Evolutionary conservation across 2,888 invertebrate species (phyloP).

Genomic region (Phymatocera aterrima): DNA sequence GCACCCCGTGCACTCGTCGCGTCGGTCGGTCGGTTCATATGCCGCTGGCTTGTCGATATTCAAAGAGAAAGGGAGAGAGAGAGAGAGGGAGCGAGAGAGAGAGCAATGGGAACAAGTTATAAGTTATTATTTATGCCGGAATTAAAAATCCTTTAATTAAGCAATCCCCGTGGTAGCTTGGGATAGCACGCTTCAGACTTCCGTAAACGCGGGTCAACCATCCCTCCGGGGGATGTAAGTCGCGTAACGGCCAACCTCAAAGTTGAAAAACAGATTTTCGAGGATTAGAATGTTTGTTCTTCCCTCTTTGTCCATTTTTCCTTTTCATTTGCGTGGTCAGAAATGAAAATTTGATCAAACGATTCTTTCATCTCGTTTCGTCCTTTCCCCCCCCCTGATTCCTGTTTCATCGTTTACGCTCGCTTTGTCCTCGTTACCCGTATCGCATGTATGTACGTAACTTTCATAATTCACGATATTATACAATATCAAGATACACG

Average conservation of each 20-base stretch:
- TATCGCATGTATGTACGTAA: too few species aligned
- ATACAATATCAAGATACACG: too few species aligned
- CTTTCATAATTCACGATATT: too few species aligned
- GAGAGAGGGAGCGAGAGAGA: neutral
- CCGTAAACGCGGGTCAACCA: neutral
- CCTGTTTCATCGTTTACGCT: too few species aligned
- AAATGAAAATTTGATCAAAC: neutral
- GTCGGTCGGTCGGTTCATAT: too few species aligned
- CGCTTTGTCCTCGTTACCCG: too few species aligned
- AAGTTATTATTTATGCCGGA: neutral
- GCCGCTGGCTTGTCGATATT: too few species aligned
- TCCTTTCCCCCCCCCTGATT: too few species aligned
- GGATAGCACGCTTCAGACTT: neutral
- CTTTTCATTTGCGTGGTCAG: too few species aligned
- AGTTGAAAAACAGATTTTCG: neutral
- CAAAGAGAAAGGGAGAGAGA: neutral
- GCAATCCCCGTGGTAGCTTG: neutral
- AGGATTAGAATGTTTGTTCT: neutral
- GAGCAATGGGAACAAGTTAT: neutral
- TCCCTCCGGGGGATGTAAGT: neutral
- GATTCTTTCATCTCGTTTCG: too few species aligned
- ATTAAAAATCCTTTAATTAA: conserved; percentile 10
- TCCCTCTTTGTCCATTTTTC: too few species aligned
- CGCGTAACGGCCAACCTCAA: neutral
- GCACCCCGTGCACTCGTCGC: too few species aligned